phyloP scores from a whole-genome alignment of 1,140 invertebrate genomes.

The Bombyx mori region ASM3026992v2 NC_085121.1:9029501-9030000 shows the following conservation, averaged over 20 bases:
- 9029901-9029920: constrained; percentile 50
- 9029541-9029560: constrained; percentile 78
- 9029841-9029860: background rate
- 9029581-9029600: constrained; percentile 87
- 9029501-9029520: too few species aligned
- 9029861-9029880: constrained; percentile 1
- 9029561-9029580: constrained; percentile 84
- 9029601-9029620: constrained; percentile 86
- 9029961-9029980: constrained; percentile 61
- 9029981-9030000: constrained; percentile 75
- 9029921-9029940: constrained; percentile 5
- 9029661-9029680: constrained; percentile 79
- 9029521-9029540: constrained; percentile 32
- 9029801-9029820: too few species aligned
- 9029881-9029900: constrained; percentile 30
- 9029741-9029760: too few species aligned
- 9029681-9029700: constrained; percentile 71
- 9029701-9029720: constrained; percentile 33
- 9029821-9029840: background rate
- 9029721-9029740: too few species aligned
- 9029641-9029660: constrained; percentile 85
- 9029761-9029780: too few species aligned
- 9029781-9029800: too few species aligned
- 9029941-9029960: constrained; percentile 22
- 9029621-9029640: constrained; percentile 88